A percentile compares a stretch with the other conserved stretches of the same genome.
Conservation (phyloP, 2,113 vertebrate species). For the Myodes glareolus region DNA sequence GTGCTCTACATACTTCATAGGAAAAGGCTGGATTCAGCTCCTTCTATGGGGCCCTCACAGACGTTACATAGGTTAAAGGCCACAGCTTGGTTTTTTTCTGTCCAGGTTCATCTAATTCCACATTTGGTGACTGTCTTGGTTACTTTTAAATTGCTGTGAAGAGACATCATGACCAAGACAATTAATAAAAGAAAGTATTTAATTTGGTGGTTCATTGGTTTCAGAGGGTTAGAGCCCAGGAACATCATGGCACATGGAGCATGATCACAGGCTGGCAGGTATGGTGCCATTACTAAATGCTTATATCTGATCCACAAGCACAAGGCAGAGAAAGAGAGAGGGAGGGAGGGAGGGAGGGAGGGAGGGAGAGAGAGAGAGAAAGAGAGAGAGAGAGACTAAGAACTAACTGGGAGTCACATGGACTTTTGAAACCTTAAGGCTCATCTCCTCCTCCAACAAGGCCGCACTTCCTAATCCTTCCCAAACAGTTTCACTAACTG, state of each 20-base stretch:
- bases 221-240: neutral
- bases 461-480: neutral
- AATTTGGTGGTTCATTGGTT: neutral
- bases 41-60: neutral
- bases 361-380: neutral
- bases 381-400: neutral
- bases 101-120: neutral
- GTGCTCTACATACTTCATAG: rapidly evolving
- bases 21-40: neutral
- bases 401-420: neutral
- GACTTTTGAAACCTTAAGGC: neutral
- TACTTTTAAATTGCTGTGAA: neutral
- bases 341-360: neutral
- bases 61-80: neutral
- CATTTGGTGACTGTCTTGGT: neutral
- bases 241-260: neutral
- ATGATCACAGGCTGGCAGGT: neutral
- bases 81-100: neutral
- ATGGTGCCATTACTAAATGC: neutral
- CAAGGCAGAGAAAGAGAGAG: neutral
- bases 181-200: neutral
- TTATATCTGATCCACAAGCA: neutral
- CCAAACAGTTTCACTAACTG: neutral
- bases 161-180: neutral
- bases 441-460: neutral